Base-by-base conservation (phyloP, 1,140 invertebrate species). In the Monomorium pharaonis region DNA sequence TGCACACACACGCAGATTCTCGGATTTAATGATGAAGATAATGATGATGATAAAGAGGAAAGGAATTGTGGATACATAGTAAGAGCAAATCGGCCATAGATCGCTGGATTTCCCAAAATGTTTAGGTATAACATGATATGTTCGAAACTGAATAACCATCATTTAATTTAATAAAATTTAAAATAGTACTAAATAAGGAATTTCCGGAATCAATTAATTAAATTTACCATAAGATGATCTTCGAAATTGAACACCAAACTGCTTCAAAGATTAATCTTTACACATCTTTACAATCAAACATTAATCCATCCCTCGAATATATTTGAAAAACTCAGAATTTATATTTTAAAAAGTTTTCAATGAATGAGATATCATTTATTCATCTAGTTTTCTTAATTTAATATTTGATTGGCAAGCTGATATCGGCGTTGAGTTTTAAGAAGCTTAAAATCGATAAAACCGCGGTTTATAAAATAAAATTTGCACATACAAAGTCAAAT, bases 1-100 rank as follows among this genome's bases (percentile, higher is more conserved):
- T 92, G 90, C 92, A 89, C 89, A 86, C 88, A 87, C 89, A 88
- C 72, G 88, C 76, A 88, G 74, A 87, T 65, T 88, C 44, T 84
- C 37, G 58, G 75, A 21, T 51, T 5, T 75, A 18, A 60, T 58
- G 21, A n/a, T n/a, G n/a, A n/a, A n/a, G n/a, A n/a, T n/a, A n/a
- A n/a, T n/a, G 21, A 63, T 47, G 24, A 80, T 30, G 65, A 54
- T 1, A 24, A 51, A 6, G 14, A 16, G 51, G 14, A 16, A 24
- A 21, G 86, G 24, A 76, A 30, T 49, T 27, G 44, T 47, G 27
- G 72, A 24, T 63, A 37, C n/a, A 65, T 21, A 58, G 30, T 62
- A 21, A 24, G 49, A 24, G 58, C 6, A 18, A 27, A 33, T 47
- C 21, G 74, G 56, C 2, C 9, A 14, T 16, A 27, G 33, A 84